phyloP scores from a whole-genome alignment of 2,888 invertebrate genomes.

The Nesidiocoris tenuis region DNA sequence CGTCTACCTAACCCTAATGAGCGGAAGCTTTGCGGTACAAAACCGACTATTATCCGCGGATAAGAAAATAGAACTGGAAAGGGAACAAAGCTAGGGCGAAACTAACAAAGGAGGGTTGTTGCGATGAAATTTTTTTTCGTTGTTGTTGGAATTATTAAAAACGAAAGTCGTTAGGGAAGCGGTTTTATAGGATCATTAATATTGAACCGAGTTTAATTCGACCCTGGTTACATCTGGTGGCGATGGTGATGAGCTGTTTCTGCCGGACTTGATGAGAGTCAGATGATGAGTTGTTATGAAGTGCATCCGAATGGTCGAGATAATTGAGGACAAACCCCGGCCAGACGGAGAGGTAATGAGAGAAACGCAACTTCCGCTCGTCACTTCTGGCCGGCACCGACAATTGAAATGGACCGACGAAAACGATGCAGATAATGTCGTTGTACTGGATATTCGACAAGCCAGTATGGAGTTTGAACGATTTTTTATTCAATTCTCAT shows the following conservation, averaged over 20 bases:
- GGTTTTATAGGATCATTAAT: background rate
- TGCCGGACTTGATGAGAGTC: no score
- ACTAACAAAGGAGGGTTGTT: background rate
- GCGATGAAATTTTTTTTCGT: background rate
- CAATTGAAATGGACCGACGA: no score
- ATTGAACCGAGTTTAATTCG: background rate
- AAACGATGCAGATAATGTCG: no score
- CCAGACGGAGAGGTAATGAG: no score
- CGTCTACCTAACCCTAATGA: conserved; percentile 1
- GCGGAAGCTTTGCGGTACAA: conserved; percentile 29
- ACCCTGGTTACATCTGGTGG: background rate
- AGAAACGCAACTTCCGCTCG: no score
- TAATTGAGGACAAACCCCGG: no score
- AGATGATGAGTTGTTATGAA: no score
- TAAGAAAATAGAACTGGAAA: background rate
- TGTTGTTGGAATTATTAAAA: background rate
- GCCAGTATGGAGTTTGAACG: no score
- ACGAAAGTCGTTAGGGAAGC: background rate
- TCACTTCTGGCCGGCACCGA: no score
- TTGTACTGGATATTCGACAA: no score
- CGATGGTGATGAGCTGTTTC: background rate
- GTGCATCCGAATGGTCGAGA: no score
- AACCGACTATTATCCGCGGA: conserved; percentile 8
- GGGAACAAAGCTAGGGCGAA: background rate
- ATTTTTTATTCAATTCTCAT: no score